Evolutionary conservation across 2,113 vertebrate genomes (phyloP), one percentile per base, ranked within the genome.

Genomic region (Panthera uncia): DNA sequence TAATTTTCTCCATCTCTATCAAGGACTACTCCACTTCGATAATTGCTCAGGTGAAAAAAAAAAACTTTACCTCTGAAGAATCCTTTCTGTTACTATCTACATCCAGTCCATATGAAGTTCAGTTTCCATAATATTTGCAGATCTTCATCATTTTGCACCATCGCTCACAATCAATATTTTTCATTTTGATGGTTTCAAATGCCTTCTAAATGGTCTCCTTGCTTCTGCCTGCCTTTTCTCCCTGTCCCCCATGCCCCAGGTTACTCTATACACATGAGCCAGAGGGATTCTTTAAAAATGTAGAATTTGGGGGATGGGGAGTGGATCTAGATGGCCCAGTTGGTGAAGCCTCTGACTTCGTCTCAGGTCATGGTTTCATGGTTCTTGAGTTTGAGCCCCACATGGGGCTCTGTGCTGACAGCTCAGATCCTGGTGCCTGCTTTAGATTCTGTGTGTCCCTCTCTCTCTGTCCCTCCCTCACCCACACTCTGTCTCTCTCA

Each of bases 241-340:
- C 63, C 23, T 15, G 3, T 5, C 15, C 3, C 7, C 0, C 14
- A 11, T 1, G 2, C 21, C 18, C 7, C 25, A 2, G 18, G 15
- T 63, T 61, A 61, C 36, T 50, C 8, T 41, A 8, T 14, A 55
- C 12, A 21, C 31, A 15, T 21, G 14, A 41, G 41, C 38, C 38
- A 80, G 33, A 86, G 18, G 5, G 63, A 61, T 50, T 69, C 27
- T 52, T 86, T 63, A 19, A 19, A 69, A 68, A 48, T 31, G 57
- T 23, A 61, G 23, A 61, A 23, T 61, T 45, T 45, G 45, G 7
- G 45, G 19, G 7, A 61, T 0, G 6, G 57, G 57, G 21, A 3
- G 21, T 21, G 18, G 7, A 23, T 61, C 57, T 61, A 61, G 21
- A 19, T 61, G 57, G 19, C 21, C 8, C 57, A 57, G 55, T 57